Base-by-base conservation (phyloP, 2,113 vertebrate genomes). In the Sprattus sprattus region DNA sequence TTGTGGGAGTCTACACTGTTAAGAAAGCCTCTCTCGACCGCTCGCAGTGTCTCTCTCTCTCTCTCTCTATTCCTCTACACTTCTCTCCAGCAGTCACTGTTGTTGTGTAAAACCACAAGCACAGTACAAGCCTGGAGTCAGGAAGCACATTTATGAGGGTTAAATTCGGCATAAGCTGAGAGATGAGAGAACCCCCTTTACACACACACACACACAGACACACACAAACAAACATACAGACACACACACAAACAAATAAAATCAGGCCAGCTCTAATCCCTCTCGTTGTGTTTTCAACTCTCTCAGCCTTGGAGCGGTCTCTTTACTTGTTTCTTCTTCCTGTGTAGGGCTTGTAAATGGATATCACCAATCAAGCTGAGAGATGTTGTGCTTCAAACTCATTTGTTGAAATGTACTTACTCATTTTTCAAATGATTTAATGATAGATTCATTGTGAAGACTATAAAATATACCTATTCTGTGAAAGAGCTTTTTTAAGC, bases 1-100 rank as follows among this genome's bases (percentile, higher is more conserved):
- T 92, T 91, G 89, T 92, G 92, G 91, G 93, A 93, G 91, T 91
- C 32, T 83, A 85, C 90, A 91, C 89, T 25, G 39, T 57, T 7
- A 28, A 10, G n/a, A 50, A 84, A 90, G 80, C 87, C 82, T 86
- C 88, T 64, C 88, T 64, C 60, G 5, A 22, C n/a, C 57, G 2
- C 71, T 78, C 71, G 1, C 11, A 13, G 28, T 5, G 0, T 78
- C 10, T 32, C 71, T 78, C 71, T 78, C 10, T 71, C 64, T 60
- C 67, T 71, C n/a, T 64, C 20, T 64, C 22, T 71, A 1, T 28
- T 85, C 45, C 9, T 18, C 71, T 45, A 88, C 87, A 86, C 87
- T 15, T 46, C 71, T 83, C 20, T 81, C 81, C 71, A 87, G 67
- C 25, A 78, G 71, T 32, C 32, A 1, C 71, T 39, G 71, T 15